These are phyloP conservation scores for Stegastes partitus DNA, from an alignment of 2,113 vertebrate species.

Conservation along the genomic window DNA sequence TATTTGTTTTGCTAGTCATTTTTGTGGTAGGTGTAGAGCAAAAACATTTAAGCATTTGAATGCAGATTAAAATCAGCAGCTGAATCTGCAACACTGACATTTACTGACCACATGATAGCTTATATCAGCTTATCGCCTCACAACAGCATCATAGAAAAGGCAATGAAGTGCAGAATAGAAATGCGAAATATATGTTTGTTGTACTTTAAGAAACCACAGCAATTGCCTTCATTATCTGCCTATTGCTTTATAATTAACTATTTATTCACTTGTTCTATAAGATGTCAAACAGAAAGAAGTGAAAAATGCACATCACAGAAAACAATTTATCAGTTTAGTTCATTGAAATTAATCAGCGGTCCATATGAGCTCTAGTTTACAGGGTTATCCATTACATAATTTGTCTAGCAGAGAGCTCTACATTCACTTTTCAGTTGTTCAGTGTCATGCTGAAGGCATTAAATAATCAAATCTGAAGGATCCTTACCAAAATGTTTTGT, in stretches of 20 bases:
- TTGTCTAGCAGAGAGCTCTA: too few species aligned
- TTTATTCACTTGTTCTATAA: not conserved
- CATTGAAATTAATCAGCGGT: too few species aligned
- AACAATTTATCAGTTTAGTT: too few species aligned
- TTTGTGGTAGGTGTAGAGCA: not conserved
- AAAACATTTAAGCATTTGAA: not conserved
- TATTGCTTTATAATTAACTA: not conserved
- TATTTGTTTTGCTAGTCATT: conserved; percentile 33
- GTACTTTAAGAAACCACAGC: not conserved
- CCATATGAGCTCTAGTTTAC: too few species aligned
- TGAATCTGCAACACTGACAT: not conserved
- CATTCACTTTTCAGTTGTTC: too few species aligned
- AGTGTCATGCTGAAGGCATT: too few species aligned
- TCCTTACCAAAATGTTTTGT: too few species aligned
- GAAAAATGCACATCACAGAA: too few species aligned
- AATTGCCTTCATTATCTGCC: not conserved
- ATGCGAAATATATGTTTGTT: not conserved
- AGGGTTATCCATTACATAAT: too few species aligned
- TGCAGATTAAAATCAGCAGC: not conserved
- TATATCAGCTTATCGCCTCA: too few species aligned
- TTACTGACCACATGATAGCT: not conserved
- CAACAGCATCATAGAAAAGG: too few species aligned
- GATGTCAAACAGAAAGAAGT: not conserved
- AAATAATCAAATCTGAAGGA: too few species aligned
- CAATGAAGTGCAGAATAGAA: not conserved